Conservation (phyloP, 1,140 invertebrate genomes). For the Teleopsis dalmanni region DNA sequence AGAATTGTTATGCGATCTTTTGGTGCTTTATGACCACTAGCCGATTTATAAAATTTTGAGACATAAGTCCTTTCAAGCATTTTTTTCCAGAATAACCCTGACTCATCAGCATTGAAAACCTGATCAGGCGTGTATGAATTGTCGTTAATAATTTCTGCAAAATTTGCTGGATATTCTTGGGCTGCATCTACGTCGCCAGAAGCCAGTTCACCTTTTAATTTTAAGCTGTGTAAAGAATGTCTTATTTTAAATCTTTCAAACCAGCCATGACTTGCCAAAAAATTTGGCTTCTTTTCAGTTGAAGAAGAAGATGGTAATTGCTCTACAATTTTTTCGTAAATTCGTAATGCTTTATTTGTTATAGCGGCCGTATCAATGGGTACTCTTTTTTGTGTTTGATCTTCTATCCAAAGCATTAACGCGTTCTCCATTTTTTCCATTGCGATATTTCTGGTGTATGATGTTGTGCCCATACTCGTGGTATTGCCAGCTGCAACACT, state of each 20-base stretch:
- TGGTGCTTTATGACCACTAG: conserved; percentile 42
- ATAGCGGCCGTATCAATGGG: background rate
- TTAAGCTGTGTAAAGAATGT: too few relatives aligned
- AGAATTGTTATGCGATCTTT: conserved; percentile 39
- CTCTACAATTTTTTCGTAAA: background rate
- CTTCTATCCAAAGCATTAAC: conserved; percentile 3
- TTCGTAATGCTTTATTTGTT: background rate
- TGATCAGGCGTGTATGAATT: conserved; percentile 30
- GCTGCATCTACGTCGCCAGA: conserved; percentile 32
- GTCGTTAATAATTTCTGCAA: conserved; percentile 24
- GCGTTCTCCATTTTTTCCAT: conserved; percentile 6
- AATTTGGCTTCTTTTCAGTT: background rate
- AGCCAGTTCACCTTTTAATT: conserved; percentile 28
- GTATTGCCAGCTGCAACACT: background rate
- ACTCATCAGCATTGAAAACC: conserved; percentile 45
- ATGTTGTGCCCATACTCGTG: conserved; percentile 1
- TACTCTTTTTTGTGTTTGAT: background rate
- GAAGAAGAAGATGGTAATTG: background rate
- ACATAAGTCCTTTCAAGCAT: conserved; percentile 45
- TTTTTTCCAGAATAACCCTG: conserved; percentile 46
- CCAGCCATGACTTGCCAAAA: conserved; percentile 2
- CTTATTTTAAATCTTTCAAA: too few relatives aligned
- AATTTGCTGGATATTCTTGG: conserved; percentile 18
- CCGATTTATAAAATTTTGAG: conserved; percentile 34
- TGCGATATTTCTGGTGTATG: background rate